phyloP scores from a whole-genome alignment of 2,888 invertebrate genomes.

The Crossocerus cetratus region DNA sequence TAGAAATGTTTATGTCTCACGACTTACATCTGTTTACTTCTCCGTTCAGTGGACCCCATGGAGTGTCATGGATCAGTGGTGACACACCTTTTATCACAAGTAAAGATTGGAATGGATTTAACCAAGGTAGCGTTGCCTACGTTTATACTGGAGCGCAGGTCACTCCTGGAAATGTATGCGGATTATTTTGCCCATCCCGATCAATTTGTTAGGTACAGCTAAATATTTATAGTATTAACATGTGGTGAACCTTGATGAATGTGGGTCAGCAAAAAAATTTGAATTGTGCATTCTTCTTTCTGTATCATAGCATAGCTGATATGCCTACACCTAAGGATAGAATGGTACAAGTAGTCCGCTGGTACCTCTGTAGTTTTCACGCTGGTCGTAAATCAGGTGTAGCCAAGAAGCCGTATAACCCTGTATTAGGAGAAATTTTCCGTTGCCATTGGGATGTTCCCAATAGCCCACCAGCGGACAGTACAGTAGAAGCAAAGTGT shows the following conservation, averaged over 20 bases:
- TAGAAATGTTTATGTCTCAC: background rate
- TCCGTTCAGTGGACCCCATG: conserved; percentile 86
- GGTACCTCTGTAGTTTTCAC: conserved; percentile 99
- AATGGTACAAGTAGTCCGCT: conserved; percentile 95
- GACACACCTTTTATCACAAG: conserved; percentile 97
- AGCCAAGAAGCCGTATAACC: conserved; percentile 99
- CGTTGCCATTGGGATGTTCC: conserved; percentile 90
- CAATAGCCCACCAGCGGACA: conserved; percentile 56
- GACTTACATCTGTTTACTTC: background rate
- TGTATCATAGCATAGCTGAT: conserved; percentile 88
- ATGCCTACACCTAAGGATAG: conserved; percentile 90
- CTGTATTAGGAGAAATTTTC: conserved; percentile 97
- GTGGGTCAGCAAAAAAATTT: background rate
- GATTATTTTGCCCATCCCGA: conserved; percentile 99
- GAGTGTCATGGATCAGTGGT: conserved; percentile 98
- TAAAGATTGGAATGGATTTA: conserved; percentile 99
- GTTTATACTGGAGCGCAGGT: conserved; percentile 97
- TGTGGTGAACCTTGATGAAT: background rate
- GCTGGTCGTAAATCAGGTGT: conserved; percentile 98
- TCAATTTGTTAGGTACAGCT: conserved; percentile 89
- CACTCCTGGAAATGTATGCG: conserved; percentile 99
- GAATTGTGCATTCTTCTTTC: background rate
- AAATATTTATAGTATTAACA: conserved; percentile 11
- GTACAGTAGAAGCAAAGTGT: conserved; percentile 53
- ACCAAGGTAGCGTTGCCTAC: conserved; percentile 99